Evolutionary conservation across 2,797 vertebrate species (phyloP).

Genomic region (Nyctalus aviator): DNA sequence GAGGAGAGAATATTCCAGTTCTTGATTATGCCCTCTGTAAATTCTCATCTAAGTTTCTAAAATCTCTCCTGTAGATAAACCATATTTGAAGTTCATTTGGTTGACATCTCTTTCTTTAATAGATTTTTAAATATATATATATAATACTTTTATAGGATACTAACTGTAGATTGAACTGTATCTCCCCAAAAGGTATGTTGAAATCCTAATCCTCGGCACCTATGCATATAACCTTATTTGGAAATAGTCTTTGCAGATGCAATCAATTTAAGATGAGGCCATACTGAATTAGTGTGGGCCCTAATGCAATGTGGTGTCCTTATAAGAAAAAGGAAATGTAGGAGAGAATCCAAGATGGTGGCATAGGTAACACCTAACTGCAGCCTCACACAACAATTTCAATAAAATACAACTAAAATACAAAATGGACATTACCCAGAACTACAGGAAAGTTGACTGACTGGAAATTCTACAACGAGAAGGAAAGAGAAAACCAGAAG

Average conservation of each 20-base stretch:
- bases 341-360: too few relatives aligned
- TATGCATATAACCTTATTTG: background rate
- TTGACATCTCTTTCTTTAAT: background rate
- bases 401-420: too few relatives aligned
- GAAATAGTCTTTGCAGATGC: background rate
- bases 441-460: too few relatives aligned
- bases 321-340: background rate
- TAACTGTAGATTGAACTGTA: background rate
- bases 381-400: too few relatives aligned
- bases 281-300: background rate
- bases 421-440: too few relatives aligned
- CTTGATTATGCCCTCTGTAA: background rate
- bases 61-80: background rate
- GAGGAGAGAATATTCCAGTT: background rate
- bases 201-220: background rate
- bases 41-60: constrained; percentile 8
- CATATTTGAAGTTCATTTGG: background rate
- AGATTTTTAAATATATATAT: background rate
- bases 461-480: too few relatives aligned
- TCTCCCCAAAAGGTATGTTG: background rate
- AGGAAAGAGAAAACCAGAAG: too few relatives aligned
- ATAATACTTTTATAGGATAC: background rate
- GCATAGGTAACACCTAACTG: too few relatives aligned
- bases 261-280: background rate
- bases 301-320: background rate